Conservation (phyloP, 2,888 invertebrate genomes). For the Boloria selene region DNA sequence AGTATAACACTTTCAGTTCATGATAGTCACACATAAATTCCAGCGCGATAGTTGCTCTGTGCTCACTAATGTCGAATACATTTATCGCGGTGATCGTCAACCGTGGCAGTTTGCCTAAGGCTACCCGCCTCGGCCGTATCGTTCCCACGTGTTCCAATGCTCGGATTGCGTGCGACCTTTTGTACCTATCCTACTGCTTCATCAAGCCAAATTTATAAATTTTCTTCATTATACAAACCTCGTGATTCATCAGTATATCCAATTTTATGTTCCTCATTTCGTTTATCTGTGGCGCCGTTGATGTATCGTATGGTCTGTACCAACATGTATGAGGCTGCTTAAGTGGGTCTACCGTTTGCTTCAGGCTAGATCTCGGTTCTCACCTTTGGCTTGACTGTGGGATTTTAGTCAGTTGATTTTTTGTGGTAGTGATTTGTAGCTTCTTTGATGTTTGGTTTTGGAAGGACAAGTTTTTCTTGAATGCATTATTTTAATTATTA, state of each 20-base stretch:
- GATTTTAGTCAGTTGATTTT: conserved; percentile 64
- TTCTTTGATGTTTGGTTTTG: background rate
- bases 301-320: conserved; percentile 50
- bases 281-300: conserved; percentile 57
- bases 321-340: conserved; percentile 67
- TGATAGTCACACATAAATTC: conserved; percentile 53
- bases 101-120: conserved; percentile 71
- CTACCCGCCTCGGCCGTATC: conserved; percentile 67
- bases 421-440: conserved; percentile 55
- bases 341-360: conserved; percentile 80
- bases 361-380: conserved; percentile 72
- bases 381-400: conserved; percentile 75
- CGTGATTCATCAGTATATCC: conserved; percentile 39
- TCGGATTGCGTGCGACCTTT: conserved; percentile 79
- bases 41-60: conserved; percentile 57
- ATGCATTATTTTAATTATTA: background rate
- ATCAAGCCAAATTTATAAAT: conserved; percentile 45
- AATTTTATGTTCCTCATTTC: conserved; percentile 37
- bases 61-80: conserved; percentile 73
- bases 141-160: conserved; percentile 81
- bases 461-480: background rate
- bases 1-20: conserved; percentile 33
- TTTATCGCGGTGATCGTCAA: conserved; percentile 80
- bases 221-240: conserved; percentile 20
- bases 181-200: conserved; percentile 59